Percentiles rank a stretch among this genome's conserved stretches.
Conservation (phyloP, 2,888 invertebrate genomes). For the Tortrix viridana region DNA sequence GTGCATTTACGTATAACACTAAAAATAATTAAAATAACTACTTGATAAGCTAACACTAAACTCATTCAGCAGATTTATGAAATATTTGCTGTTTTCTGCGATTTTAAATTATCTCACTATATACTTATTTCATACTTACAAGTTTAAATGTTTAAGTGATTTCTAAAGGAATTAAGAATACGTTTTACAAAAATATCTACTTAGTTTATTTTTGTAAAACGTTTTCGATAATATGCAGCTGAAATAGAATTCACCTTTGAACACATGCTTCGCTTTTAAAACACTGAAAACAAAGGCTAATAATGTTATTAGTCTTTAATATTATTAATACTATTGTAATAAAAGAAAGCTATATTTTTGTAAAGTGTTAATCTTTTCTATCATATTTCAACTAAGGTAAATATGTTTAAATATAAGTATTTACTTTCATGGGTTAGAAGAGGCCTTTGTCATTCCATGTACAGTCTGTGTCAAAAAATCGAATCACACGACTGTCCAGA, state of each 20-base stretch:
- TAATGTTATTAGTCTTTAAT: slow-evolving; percentile 3
- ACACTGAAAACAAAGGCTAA: slow-evolving; percentile 11
- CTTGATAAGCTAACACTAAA: neutral
- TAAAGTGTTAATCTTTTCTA: slow-evolving; percentile 2
- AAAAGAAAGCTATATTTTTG: slow-evolving; percentile 8
- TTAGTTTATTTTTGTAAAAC: too few relatives aligned
- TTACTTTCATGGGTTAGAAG: too few relatives aligned
- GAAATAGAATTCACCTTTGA: neutral
- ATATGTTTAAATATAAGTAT: neutral
- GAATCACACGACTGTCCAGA: too few relatives aligned
- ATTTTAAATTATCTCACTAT: too few relatives aligned
- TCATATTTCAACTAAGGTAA: neutral
- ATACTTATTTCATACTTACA: too few relatives aligned
- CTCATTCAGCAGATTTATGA: too few relatives aligned
- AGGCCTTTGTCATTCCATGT: too few relatives aligned
- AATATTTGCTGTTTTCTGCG: too few relatives aligned
- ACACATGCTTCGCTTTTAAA: neutral
- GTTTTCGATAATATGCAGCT: too few relatives aligned
- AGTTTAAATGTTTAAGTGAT: neutral
- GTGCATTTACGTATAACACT: slow-evolving; percentile 19
- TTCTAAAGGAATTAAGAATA: neutral
- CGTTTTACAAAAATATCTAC: too few relatives aligned
- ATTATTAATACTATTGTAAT: neutral
- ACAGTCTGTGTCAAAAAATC: too few relatives aligned
- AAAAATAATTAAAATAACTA: neutral